phyloP scores from a whole-genome alignment of 2,113 vertebrate genomes.

The Craseonycteris thonglongyai region DNA sequence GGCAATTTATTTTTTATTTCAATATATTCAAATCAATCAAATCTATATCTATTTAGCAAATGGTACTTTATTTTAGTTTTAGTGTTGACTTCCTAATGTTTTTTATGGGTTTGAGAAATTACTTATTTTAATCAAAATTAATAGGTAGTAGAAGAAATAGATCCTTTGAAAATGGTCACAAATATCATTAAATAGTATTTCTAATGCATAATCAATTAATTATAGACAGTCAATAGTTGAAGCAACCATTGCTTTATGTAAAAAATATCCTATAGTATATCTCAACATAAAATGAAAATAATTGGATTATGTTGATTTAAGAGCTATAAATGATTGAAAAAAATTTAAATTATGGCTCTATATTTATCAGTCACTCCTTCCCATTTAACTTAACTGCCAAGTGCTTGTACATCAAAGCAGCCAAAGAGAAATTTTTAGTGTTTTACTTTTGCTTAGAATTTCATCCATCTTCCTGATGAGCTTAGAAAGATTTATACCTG shows the following conservation, averaged over 20 bases:
- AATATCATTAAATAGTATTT: neutral
- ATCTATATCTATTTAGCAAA: neutral
- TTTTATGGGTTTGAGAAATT: neutral
- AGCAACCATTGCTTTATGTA: neutral
- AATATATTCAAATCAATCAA: neutral
- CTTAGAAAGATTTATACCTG: slow-evolving; percentile 45
- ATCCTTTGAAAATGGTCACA: neutral
- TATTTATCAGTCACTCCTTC: neutral
- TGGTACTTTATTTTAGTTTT: neutral
- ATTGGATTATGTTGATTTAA: neutral
- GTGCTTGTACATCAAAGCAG: neutral
- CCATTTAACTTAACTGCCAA: slow-evolving; percentile 2
- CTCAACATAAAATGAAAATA: neutral
- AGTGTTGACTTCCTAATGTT: neutral
- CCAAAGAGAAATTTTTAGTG: neutral
- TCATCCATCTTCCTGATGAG: slow-evolving; percentile 34
- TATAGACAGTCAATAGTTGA: neutral
- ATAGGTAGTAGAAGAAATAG: neutral
- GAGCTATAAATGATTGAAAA: neutral
- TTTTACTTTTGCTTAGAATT: slow-evolving; percentile 31
- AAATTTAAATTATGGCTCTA: neutral
- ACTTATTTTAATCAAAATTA: neutral
- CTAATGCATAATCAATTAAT: neutral
- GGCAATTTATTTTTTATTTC: neutral
- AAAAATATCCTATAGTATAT: neutral